These are phyloP conservation scores for Xenopus tropicalis DNA, from an alignment of 2,113 vertebrate species.

Conservation along the genomic window UCB_Xtro_10.0 CM004451.2:24716001-24716500, in stretches of 20 bases:
- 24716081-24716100: no score
- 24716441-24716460: no score
- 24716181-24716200: not conserved
- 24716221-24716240: not conserved
- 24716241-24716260: not conserved
- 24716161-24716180: not conserved
- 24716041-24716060: no score
- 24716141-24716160: not conserved
- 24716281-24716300: not conserved
- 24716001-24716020: no score
- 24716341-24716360: not conserved
- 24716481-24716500: no score
- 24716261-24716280: not conserved
- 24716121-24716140: not conserved
- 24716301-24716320: not conserved
- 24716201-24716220: not conserved
- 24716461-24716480: no score
- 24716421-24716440: no score
- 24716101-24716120: not conserved
- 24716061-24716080: no score
- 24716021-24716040: no score
- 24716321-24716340: not conserved
- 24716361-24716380: no score
- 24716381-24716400: no score
- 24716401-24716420: no score